Evolutionary conservation across 2,888 invertebrate species (phyloP).

Genomic region (Eulithis testata): DNA sequence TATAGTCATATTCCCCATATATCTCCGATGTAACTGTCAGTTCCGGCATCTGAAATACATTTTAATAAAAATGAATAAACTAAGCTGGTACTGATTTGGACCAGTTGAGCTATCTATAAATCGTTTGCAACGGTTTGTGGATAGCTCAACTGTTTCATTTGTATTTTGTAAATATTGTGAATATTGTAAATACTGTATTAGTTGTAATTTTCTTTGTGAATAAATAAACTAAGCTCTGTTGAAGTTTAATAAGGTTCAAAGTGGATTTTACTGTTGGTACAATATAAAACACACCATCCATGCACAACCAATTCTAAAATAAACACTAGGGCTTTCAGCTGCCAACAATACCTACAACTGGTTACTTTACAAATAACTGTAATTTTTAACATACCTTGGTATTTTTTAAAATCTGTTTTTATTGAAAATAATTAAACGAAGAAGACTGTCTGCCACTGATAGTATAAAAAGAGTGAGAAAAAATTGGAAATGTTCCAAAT

Average conservation of each 20-base stretch:
- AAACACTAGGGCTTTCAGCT: conserved; percentile 32
- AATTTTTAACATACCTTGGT: conserved; percentile 41
- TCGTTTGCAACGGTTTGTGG: no score
- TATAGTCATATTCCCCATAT: conserved; percentile 88
- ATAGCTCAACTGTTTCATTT: no score
- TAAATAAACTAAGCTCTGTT: not conserved
- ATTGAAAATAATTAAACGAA: conserved; percentile 12
- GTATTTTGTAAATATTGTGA: no score
- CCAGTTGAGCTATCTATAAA: no score
- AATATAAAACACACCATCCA: conserved; percentile 23
- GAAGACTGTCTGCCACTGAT: conserved; percentile 42
- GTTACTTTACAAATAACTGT: not conserved
- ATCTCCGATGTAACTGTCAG: conserved; percentile 89
- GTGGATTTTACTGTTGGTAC: conserved; percentile 34
- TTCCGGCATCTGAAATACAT: conserved; percentile 76
- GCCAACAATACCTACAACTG: conserved; percentile 10
- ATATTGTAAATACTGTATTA: no score
- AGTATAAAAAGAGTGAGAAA: conserved; percentile 68
- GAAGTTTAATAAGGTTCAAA: conserved; percentile 6
- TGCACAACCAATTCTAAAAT: conserved; percentile 34
- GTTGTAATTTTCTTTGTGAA: no score
- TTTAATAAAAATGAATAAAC: not conserved
- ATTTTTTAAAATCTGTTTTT: conserved; percentile 15
- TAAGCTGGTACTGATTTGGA: no score
- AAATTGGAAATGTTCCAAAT: conserved; percentile 78